These are phyloP conservation scores for Chanos chanos DNA, from an alignment of 2,797 vertebrate species.

Conservation along the genomic window DNA sequence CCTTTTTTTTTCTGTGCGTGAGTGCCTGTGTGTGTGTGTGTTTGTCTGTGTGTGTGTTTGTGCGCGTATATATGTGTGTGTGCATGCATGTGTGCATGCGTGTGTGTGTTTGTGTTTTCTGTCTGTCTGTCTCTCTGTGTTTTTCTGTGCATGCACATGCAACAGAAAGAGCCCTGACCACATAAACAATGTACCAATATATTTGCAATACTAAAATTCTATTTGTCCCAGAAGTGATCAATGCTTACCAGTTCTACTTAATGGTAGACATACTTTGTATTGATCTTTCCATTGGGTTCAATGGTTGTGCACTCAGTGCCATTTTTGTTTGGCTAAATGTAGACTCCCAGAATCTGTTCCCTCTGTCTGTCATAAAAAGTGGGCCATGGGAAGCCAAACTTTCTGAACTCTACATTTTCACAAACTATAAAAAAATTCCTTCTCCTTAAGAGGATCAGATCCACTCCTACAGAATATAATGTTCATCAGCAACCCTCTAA, in stretches of 20 bases:
- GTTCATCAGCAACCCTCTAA: too few species aligned
- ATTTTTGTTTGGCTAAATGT: constrained; percentile 1
- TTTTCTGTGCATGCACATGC: too few species aligned
- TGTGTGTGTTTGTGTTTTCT: too few species aligned
- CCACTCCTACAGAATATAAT: too few species aligned
- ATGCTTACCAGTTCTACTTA: constrained; percentile 27
- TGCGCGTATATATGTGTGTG: neutral
- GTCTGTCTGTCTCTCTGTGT: too few species aligned
- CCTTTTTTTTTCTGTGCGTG: too few species aligned
- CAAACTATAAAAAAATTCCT: too few species aligned
- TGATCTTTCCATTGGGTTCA: constrained; percentile 37
- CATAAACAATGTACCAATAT: too few species aligned
- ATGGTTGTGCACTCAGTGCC: constrained; percentile 5
- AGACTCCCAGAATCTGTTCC: constrained; percentile 4
- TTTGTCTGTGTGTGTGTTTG: neutral
- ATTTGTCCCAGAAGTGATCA: constrained; percentile 21
- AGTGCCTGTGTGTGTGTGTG: neutral
- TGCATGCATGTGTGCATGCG: neutral
- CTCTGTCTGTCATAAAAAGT: neutral
- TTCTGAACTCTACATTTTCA: too few species aligned
- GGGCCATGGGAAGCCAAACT: too few species aligned
- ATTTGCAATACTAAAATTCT: constrained; percentile 18
- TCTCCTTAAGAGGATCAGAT: too few species aligned
- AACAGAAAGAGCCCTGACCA: too few species aligned
- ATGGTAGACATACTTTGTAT: constrained; percentile 30